Percentiles rank a stretch among this genome's conserved stretches.
phyloP scores from a whole-genome alignment of 2,797 vertebrate species.

The Avahi laniger region DNA sequence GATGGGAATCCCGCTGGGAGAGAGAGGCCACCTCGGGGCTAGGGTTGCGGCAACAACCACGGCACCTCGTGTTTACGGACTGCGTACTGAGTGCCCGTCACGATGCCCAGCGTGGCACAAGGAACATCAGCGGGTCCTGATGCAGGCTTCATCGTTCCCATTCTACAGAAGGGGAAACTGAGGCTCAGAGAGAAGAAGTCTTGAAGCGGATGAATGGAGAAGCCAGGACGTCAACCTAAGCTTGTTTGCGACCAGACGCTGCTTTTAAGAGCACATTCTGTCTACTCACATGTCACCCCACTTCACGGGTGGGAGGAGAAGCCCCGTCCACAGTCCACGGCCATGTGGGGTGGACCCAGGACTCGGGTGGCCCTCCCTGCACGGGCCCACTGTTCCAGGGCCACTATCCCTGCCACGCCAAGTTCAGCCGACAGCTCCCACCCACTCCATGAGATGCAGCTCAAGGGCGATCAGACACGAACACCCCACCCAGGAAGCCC shows the following conservation, averaged over 20 bases:
- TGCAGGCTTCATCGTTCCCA: fast-evolving
- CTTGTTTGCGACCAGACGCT: neutral
- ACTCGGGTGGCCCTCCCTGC: neutral
- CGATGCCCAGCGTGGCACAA: neutral
- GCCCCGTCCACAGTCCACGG: fast-evolving
- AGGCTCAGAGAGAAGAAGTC: neutral
- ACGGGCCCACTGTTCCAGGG: fast-evolving
- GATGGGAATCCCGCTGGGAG: too few species aligned
- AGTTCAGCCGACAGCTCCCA: fast-evolving
- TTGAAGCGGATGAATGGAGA: fast-evolving
- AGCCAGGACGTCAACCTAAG: neutral
- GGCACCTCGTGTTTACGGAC: fast-evolving
- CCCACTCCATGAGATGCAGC: neutral
- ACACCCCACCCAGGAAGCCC: neutral
- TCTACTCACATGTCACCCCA: fast-evolving
- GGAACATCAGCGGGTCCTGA: fast-evolving
- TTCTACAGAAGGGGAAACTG: neutral
- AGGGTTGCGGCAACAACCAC: neutral
- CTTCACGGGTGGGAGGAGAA: neutral
- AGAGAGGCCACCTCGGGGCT: fast-evolving
- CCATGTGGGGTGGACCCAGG: neutral
- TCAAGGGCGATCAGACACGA: neutral
- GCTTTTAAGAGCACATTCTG: fast-evolving
- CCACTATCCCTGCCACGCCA: too few species aligned
- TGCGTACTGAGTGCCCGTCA: fast-evolving